Evolutionary conservation across 1,140 invertebrate genomes (phyloP).

Genomic region (Holcopasites calliopsidis): DNA sequence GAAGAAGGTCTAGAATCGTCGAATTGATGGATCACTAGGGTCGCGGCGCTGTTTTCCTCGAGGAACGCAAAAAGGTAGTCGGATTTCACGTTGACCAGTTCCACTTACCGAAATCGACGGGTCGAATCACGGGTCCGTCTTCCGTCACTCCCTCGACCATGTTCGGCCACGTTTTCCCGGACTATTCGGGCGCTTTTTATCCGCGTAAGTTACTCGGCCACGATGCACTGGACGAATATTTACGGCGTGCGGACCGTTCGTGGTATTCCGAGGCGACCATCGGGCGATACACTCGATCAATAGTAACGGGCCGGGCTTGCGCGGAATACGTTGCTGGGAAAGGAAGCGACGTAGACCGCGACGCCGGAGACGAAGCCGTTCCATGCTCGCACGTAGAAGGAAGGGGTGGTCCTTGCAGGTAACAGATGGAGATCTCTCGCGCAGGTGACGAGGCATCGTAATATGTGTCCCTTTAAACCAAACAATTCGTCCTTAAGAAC

Average conservation of each 20-base stretch:
- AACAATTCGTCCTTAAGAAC: no score
- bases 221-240: conserved; percentile 62
- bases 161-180: conserved; percentile 49
- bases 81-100: not conserved
- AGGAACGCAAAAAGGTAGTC: not conserved
- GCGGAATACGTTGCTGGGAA: conserved; percentile 44
- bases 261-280: conserved; percentile 50
- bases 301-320: conserved; percentile 64
- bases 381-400: not conserved
- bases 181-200: conserved; percentile 30
- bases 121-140: conserved; percentile 73
- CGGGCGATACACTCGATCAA: conserved; percentile 65
- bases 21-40: not conserved
- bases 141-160: conserved; percentile 70
- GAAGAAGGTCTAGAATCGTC: not conserved
- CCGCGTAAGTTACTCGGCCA: conserved; percentile 41
- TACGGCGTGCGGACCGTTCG: conserved; percentile 63
- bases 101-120: conserved; percentile 72
- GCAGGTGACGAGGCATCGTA: conserved; percentile 20
- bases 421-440: conserved; percentile 9
- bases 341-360: conserved; percentile 25
- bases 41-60: not conserved
- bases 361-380: not conserved
- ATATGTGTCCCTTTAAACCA: no score
- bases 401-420: conserved; percentile 6